Base-by-base conservation (phyloP, 2,113 vertebrate genomes). In the Ictidomys tridecemlineatus region DNA sequence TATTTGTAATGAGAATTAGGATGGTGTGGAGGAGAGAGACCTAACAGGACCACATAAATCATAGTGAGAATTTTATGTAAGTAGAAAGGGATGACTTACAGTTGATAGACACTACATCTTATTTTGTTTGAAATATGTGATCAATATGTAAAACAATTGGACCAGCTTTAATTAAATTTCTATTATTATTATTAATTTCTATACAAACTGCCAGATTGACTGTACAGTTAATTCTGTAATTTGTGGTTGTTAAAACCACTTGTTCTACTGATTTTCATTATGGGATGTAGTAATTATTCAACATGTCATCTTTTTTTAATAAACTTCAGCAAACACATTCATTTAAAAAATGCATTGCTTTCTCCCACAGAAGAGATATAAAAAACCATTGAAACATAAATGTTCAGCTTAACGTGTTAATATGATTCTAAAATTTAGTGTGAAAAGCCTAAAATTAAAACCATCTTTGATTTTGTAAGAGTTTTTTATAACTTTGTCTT, bases 331-430 rank as follows among this genome's bases (percentile, higher is more conserved):
- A 94, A 85, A 24, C 42, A 76, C 74, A 61, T 20, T 24, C 32
- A 72, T 61, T 92, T 93, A 56, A 20, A 79, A 91, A 90, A 76
- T 48, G 67, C 7, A 42, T 32, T 67, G 8, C 2, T 89, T 90
- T 96, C 16, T 1, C 74, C 39, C 14, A 73, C 51, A 76, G 48
- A 13, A 63, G 80, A 45, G 56, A 63, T 26, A 58, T 37, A 84
- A 79, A 96, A 53, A 53, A 53, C 28, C 45, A 70, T 30, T 95
- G 11, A 96, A 80, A 97, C 77, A 65, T 69, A 42, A 72, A 83
- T 34, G 48, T 73, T 93, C 12, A 91, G 58, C 30, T 53, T 90
- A 72, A 58, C 48, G 14, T 80, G 17, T 76, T 22, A 94, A 42
- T 30, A 72, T 37, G 53, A 91, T 77, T 86, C 89, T 80, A 80